Conservation (phyloP, 2,113 vertebrate species). For the Crypturellus undulatus region DNA sequence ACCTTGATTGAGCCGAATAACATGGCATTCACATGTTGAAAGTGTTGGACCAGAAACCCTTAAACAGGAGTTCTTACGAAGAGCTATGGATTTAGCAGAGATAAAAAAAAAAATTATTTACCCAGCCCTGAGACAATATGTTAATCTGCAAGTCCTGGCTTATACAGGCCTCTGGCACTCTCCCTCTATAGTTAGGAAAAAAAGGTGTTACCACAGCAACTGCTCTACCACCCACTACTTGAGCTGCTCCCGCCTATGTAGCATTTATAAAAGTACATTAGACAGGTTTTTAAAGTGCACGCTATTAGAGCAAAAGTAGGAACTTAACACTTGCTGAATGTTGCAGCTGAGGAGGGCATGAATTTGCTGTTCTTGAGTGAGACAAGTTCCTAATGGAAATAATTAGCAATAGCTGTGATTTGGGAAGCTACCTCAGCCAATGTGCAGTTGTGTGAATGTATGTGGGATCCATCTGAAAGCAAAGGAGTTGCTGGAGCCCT, state of each 20-base stretch:
- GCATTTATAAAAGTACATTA: neutral
- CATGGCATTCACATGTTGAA: neutral
- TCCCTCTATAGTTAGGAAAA: neutral
- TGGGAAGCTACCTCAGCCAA: neutral
- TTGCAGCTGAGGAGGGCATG: neutral
- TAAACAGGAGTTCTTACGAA: neutral
- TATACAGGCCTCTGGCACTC: neutral
- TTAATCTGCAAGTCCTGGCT: neutral
- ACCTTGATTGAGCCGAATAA: neutral
- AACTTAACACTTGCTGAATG: neutral
- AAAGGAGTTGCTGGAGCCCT: neutral
- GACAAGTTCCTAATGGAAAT: neutral
- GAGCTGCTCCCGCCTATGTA: neutral
- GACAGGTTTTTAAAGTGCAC: constrained; percentile 37
- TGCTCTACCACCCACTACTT: neutral
- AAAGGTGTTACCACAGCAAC: constrained; percentile 38
- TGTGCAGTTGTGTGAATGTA: neutral
- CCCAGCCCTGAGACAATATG: neutral
- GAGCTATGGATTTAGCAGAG: neutral
- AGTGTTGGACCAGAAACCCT: neutral
- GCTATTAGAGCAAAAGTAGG: neutral
- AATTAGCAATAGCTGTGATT: neutral
- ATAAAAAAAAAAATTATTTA: neutral
- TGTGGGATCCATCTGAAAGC: neutral
- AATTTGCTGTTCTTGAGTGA: neutral